A percentile compares a stretch with the other conserved stretches of the same genome.
These are phyloP conservation scores for Limosa lapponica DNA, from an alignment of 2,797 vertebrate species.

Conservation along the genomic window DNA sequence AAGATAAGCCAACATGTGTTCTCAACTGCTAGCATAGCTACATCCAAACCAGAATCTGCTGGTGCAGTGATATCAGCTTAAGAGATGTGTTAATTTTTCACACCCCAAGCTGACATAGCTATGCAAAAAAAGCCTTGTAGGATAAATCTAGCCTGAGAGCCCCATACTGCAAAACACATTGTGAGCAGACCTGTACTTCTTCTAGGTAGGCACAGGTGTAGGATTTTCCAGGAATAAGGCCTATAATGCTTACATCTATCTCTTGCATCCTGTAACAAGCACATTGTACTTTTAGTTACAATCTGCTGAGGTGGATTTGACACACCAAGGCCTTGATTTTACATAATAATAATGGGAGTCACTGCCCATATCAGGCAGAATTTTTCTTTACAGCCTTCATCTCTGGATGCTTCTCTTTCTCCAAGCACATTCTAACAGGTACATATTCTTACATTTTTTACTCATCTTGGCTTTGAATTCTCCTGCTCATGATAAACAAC, in stretches of 20 bases:
- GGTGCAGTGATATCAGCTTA: not conserved
- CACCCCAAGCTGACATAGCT: not conserved
- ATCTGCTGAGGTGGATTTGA: not conserved
- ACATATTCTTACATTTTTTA: not conserved
- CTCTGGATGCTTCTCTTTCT: not conserved
- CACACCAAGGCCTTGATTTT: not conserved
- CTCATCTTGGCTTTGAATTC: not conserved
- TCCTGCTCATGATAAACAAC: not conserved
- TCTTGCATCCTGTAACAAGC: not conserved
- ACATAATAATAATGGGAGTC: not conserved
- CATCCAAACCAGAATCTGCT: slow-evolving; percentile 22
- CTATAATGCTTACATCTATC: not conserved
- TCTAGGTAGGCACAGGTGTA: not conserved
- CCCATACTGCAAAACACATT: not conserved
- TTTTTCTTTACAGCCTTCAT: not conserved
- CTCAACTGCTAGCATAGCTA: slow-evolving; percentile 13
- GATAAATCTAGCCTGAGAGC: not conserved
- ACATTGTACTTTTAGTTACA: not conserved
- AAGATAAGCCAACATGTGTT: slow-evolving; percentile 16
- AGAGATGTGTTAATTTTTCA: not conserved
- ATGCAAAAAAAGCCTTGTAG: not conserved
- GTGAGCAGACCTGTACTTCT: not conserved
- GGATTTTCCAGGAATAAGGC: not conserved
- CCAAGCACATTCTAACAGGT: not conserved
- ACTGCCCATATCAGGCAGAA: not conserved